Evolutionary conservation across 2,113 vertebrate genomes (phyloP).

Genomic region (Scalopus aquaticus): DNA sequence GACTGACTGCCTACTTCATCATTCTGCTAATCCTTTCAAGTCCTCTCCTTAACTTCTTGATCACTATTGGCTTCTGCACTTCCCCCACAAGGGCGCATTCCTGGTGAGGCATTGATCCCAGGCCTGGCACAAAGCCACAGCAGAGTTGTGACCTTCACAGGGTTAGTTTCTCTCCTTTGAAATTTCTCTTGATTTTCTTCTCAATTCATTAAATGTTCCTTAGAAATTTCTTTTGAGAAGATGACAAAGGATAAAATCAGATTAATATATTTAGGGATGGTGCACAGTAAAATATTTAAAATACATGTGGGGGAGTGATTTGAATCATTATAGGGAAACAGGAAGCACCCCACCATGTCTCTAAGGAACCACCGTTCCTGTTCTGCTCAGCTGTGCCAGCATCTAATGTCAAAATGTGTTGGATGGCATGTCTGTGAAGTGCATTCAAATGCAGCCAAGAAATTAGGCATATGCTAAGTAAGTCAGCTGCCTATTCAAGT

Average conservation of each 20-base stretch:
- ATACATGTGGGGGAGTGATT: neutral
- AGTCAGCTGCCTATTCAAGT: neutral
- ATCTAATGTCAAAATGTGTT: neutral
- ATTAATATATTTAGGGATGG: neutral
- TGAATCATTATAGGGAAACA: neutral
- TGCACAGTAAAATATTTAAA: neutral
- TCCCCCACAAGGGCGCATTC: neutral
- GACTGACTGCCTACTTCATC: neutral
- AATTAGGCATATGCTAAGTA: neutral
- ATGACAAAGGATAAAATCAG: conserved; percentile 3
- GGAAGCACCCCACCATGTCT: neutral
- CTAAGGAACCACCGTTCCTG: neutral
- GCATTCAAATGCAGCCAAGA: neutral
- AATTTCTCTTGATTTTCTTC: neutral
- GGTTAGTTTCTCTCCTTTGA: neutral
- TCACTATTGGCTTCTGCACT: neutral
- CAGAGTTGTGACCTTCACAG: neutral
- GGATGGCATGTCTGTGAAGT: neutral
- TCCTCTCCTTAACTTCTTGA: neutral
- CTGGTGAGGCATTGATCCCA: neutral
- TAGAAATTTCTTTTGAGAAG: conserved; percentile 53
- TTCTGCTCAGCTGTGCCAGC: neutral
- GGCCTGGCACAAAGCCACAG: neutral
- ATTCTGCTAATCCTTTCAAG: conserved; percentile 30
- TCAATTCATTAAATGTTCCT: conserved; percentile 16